These are phyloP conservation scores for Drosophila tripunctata DNA, from an alignment of 2,888 invertebrate species.

Conservation along the genomic window DNA sequence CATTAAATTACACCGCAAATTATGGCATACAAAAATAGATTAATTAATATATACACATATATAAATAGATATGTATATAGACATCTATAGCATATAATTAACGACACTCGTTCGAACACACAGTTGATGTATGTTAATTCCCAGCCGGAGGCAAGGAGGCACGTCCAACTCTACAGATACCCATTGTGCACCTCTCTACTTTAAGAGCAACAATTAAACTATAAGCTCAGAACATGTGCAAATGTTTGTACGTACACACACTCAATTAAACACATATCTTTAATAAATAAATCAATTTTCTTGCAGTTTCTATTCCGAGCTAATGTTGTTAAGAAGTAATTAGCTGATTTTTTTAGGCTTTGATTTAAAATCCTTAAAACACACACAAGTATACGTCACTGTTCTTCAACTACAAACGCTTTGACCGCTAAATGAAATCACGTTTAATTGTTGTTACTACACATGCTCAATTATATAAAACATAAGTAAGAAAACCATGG, in stretches of 20 bases:
- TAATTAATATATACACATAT: not conserved
- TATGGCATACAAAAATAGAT: too few species aligned
- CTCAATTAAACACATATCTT: not conserved
- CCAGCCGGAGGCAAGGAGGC: not conserved
- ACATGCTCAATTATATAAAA: too few species aligned
- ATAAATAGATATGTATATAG: not conserved
- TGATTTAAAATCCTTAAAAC: too few species aligned
- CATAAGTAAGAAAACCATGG: too few species aligned
- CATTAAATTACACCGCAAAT: conserved; percentile 42
- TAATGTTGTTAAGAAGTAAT: too few species aligned
- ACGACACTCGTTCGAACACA: conserved; percentile 51
- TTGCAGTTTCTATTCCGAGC: too few species aligned
- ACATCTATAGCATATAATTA: conserved; percentile 53
- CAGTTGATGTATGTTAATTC: conserved; percentile 56
- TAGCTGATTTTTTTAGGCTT: too few species aligned
- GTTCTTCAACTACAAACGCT: too few species aligned
- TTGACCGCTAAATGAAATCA: too few species aligned
- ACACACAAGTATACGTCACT: too few species aligned
- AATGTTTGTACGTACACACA: not conserved
- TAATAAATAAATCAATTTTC: not conserved
- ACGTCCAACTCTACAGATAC: conserved; percentile 1
- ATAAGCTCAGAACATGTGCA: not conserved
- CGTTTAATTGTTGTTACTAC: too few species aligned
- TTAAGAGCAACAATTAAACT: conserved; percentile 26
- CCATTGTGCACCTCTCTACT: conserved; percentile 16